Percentiles rank a stretch among this genome's conserved stretches.
Conservation (phyloP, 2,797 vertebrate genomes). For the Sparidentex hasta region DNA sequence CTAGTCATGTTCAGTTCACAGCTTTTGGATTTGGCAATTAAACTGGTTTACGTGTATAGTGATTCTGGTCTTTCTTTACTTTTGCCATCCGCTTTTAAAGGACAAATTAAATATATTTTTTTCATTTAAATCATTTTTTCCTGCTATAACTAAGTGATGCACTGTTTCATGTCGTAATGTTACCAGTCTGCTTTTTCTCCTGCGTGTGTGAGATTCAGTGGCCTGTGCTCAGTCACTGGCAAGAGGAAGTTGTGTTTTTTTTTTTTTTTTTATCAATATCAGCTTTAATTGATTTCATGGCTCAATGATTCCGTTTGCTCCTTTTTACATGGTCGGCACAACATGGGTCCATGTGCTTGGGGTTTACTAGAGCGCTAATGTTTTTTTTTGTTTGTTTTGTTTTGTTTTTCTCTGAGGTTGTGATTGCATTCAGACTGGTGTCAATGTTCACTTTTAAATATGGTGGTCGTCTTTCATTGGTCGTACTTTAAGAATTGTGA, state of each 20-base stretch:
- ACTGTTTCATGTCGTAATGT: slow-evolving; percentile 13
- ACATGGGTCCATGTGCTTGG: neutral
- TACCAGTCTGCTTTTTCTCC: neutral
- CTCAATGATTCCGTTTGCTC: neutral
- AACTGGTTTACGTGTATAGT: slow-evolving; percentile 1
- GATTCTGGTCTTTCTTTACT: neutral
- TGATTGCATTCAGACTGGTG: neutral
- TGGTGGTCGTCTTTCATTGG: neutral
- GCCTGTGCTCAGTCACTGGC: neutral
- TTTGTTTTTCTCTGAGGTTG: neutral
- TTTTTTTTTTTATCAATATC: neutral
- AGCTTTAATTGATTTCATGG: neutral
- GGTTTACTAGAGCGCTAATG: neutral
- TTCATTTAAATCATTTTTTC: slow-evolving; percentile 17
- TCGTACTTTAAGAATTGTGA: slow-evolving; percentile 23
- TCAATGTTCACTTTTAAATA: neutral
- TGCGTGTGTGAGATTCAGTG: neutral
- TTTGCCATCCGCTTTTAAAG: neutral
- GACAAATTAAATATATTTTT: neutral
- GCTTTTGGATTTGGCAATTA: neutral
- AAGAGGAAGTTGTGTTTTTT: neutral
- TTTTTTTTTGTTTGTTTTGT: too few relatives aligned
- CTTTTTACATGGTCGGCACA: neutral
- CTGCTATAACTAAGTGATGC: slow-evolving; percentile 9
- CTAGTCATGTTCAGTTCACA: neutral